phyloP scores from a whole-genome alignment of 2,113 vertebrate genomes.

The Sinocyclocheilus grahami region DNA sequence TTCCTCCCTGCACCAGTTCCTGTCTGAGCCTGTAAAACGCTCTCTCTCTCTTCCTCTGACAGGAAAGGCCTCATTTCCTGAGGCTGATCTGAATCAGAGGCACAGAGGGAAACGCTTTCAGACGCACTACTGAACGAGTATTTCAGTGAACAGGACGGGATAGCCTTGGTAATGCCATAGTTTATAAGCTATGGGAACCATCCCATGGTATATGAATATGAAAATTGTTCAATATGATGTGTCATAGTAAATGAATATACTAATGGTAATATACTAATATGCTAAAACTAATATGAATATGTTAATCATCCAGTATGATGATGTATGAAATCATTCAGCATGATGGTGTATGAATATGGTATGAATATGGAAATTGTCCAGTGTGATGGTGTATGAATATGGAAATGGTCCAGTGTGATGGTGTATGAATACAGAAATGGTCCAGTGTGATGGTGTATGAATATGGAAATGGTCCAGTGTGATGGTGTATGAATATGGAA shows the following conservation, averaged over 20 bases:
- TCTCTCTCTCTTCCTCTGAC: slow-evolving; percentile 66
- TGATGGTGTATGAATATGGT: background rate
- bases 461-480: background rate
- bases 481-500: no score
- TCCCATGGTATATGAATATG: background rate
- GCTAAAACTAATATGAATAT: no score
- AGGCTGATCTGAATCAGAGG: slow-evolving; percentile 73
- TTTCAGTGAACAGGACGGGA: background rate
- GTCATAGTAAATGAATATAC: background rate
- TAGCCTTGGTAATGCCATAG: no score
- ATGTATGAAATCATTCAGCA: background rate
- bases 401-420: no score
- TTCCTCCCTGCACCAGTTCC: background rate
- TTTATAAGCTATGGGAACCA: no score
- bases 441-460: background rate
- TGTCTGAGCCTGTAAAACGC: slow-evolving; percentile 28
- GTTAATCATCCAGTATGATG: no score
- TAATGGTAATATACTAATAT: background rate
- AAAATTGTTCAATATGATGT: background rate
- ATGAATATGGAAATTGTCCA: no score
- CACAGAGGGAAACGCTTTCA: slow-evolving; percentile 58
- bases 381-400: background rate
- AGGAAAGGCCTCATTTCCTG: slow-evolving; percentile 81
- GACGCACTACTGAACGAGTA: background rate
- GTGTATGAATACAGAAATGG: background rate